Percentiles rank a stretch among this genome's conserved stretches.
Conservation (phyloP, 2,888 invertebrate genomes). For the Tiphia femorata region DNA sequence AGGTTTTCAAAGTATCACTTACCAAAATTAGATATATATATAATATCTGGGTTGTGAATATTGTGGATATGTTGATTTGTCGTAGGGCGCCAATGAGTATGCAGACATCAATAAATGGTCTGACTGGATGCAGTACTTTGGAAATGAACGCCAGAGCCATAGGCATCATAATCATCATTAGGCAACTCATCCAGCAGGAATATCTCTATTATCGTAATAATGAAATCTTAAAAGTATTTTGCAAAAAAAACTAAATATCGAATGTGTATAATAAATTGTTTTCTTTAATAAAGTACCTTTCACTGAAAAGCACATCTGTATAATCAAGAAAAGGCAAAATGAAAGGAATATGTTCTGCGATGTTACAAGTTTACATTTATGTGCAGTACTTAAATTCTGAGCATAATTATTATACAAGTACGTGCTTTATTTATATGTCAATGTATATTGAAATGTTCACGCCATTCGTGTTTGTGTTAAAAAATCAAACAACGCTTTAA, state of each 20-base stretch:
- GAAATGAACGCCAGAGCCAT: slow-evolving; percentile 38
- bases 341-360: no score
- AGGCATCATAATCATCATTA: slow-evolving; percentile 59
- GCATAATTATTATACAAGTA: no score
- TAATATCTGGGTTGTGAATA: slow-evolving; percentile 20
- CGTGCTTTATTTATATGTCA: no score
- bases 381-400: no score
- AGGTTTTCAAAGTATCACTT: slow-evolving; percentile 42
- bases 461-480: no score
- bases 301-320: slow-evolving; percentile 18
- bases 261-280: slow-evolving; percentile 32
- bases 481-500: no score
- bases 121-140: slow-evolving; percentile 50
- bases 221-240: slow-evolving; percentile 9
- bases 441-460: no score
- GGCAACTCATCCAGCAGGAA: slow-evolving; percentile 19
- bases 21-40: slow-evolving; percentile 29
- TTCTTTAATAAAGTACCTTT: slow-evolving; percentile 39
- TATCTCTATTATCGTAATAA: not conserved
- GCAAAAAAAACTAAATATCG: slow-evolving; percentile 11
- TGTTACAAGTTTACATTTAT: no score
- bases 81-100: slow-evolving; percentile 46
- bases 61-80: slow-evolving; percentile 36
- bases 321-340: not conserved
- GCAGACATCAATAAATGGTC: slow-evolving; percentile 44